Conservation (phyloP, 2,797 vertebrate species). For the Oceanodroma leucorhoa region DNA sequence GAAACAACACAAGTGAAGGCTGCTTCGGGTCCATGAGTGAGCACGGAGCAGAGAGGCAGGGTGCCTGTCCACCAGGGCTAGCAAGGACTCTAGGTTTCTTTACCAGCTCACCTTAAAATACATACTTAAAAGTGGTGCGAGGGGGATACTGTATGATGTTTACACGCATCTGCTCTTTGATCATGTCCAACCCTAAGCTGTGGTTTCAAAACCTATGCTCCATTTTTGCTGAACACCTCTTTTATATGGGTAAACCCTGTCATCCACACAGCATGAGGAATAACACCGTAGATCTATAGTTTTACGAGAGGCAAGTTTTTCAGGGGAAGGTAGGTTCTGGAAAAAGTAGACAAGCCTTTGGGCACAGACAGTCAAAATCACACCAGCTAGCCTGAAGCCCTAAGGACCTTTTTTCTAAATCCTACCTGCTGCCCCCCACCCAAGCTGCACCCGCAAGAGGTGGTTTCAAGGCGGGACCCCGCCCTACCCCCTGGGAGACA, state of each 20-base stretch:
- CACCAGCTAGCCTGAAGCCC: not conserved
- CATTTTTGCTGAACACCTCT: not conserved
- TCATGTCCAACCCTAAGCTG: fast-evolving
- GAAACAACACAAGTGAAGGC: not conserved
- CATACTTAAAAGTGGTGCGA: not conserved
- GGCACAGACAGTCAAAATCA: not conserved
- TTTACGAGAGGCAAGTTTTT: not conserved
- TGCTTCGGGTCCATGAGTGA: fast-evolving
- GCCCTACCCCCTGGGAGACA: not conserved
- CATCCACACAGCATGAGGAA: not conserved
- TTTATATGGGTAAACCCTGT: not conserved
- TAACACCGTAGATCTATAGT: not conserved
- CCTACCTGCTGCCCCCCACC: not conserved
- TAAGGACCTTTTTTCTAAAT: not conserved
- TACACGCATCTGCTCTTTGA: not conserved
- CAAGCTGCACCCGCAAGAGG: not conserved
- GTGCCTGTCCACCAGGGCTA: not conserved
- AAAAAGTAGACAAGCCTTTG: not conserved
- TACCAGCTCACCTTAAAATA: not conserved
- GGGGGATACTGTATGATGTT: not conserved
- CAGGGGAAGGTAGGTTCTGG: not conserved
- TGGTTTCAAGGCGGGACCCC: not conserved
- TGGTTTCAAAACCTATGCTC: not conserved
- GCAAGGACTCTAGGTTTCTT: not conserved
- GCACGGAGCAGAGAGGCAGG: not conserved